Base-by-base conservation (phyloP, 2,113 vertebrate species). In the Addax nasomaculatus region DNA sequence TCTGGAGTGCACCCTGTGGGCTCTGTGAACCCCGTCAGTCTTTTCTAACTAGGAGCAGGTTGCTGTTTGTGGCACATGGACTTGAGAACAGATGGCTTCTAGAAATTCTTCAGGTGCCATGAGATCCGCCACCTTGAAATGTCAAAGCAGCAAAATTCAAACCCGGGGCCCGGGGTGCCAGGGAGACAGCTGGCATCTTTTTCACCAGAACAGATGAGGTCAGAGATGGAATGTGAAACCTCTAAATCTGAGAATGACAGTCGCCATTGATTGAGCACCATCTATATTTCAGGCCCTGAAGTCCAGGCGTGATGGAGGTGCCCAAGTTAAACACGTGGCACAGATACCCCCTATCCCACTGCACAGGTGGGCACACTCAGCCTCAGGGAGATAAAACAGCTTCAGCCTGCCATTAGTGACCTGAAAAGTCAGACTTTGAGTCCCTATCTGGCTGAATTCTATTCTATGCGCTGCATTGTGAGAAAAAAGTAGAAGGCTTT, bases 71-170 rank as follows among this genome's bases (percentile, higher is more conserved):
- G 67, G 30, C 58, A 30, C 73, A 78, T 23, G 33, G 62, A 84
- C 84, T 86, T 47, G 55, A 86, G 91, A 88, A 83, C 89, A 97
- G 93, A 88, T 97, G 79, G 73, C 93, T 93, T 67, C 89, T 85
- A 88, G 90, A 92, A 97, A 95, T 93, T 83, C 92, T 85, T 94
- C 57, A 49, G 93, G 96, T 97, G 90, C 88, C 90, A 67, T 29
- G 84, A 78, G 87, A 96, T 96, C 84, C 57, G 14, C 94, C 81
- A 96, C 93, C 90, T 97, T 93, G 90, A 98, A 97, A 97, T 94
- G 95, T 45, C 95, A 91, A 70, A 92, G 87, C 92, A 97, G 96
- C 96, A 96, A 76, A 96, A 98, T 98, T 96, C 93, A 97, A 98
- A 95, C 95, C 96, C 79, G 85, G 62, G 53, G 80, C 53, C 17